These are phyloP conservation scores for Falcunculus frontatus DNA, from an alignment of 2,113 vertebrate species.

Conservation along the genomic window DNA sequence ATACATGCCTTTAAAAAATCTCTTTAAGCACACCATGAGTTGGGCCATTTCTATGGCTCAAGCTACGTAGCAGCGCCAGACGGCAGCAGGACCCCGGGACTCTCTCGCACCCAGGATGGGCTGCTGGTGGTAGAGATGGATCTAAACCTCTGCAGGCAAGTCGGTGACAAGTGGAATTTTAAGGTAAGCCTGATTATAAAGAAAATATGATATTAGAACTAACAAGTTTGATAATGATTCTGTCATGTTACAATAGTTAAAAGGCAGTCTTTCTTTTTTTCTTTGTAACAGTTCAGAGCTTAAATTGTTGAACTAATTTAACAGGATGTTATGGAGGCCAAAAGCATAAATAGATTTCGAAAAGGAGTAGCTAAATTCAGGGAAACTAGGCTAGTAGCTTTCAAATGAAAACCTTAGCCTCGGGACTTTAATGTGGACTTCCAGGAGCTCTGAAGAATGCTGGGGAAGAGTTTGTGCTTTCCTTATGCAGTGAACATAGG, in stretches of 20 bases:
- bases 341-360: not conserved
- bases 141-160: conserved; percentile 91
- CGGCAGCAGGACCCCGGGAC: conserved; percentile 86
- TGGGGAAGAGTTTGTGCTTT: not conserved
- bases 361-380: not conserved
- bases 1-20: not conserved
- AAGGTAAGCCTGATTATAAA: conserved; percentile 75
- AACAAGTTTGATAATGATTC: not conserved
- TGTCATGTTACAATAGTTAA: not conserved
- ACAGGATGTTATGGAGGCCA: not conserved
- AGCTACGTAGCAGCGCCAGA: conserved; percentile 91
- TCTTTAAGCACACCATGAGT: conserved; percentile 83
- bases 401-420: not conserved
- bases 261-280: not conserved
- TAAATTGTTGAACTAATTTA: not conserved
- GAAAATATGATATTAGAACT: not conserved
- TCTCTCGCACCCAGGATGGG: conserved; percentile 86
- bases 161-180: conserved; percentile 91
- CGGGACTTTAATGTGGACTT: not conserved
- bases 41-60: conserved; percentile 94
- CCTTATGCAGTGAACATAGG: fast-evolving
- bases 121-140: conserved; percentile 88
- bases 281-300: not conserved
- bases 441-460: not conserved
- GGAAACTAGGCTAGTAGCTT: not conserved